Conservation (phyloP, 2,797 vertebrate genomes). For the Acridotheres tristis region DNA sequence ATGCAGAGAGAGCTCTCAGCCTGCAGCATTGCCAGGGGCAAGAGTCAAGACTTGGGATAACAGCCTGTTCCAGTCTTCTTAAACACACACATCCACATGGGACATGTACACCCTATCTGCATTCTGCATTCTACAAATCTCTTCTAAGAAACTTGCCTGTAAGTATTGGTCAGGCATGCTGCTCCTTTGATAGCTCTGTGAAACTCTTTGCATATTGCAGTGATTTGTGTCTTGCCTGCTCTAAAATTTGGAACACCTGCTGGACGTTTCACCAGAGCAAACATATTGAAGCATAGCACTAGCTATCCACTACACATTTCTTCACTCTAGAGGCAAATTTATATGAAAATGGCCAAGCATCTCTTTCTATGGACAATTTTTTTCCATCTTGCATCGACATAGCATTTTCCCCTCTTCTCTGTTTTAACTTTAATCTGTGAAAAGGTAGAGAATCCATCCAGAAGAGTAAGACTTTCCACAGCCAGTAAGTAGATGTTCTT, state of each 20-base stretch:
- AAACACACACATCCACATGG: accelerated
- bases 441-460: not conserved
- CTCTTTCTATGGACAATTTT: not conserved
- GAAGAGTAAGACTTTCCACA: not conserved
- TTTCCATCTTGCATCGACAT: not conserved
- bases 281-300: not conserved
- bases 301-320: not conserved
- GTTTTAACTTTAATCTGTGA: not conserved
- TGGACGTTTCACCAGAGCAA: not conserved
- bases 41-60: not conserved
- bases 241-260: not conserved
- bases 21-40: accelerated
- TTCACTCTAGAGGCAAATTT: not conserved
- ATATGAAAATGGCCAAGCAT: not conserved
- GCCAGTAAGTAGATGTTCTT: not conserved
- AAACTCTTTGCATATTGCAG: not conserved
- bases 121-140: not conserved
- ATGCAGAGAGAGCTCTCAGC: not conserved
- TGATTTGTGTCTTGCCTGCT: not conserved
- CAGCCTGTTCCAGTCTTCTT: not conserved
- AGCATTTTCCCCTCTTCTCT: not conserved
- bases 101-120: no score
- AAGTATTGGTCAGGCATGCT: not conserved
- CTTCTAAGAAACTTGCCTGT: not conserved
- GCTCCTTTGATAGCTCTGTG: not conserved